These are phyloP conservation scores for Mesoclemmys tuberculata DNA, from an alignment of 2,113 vertebrate genomes.

Conservation along the genomic window DNA sequence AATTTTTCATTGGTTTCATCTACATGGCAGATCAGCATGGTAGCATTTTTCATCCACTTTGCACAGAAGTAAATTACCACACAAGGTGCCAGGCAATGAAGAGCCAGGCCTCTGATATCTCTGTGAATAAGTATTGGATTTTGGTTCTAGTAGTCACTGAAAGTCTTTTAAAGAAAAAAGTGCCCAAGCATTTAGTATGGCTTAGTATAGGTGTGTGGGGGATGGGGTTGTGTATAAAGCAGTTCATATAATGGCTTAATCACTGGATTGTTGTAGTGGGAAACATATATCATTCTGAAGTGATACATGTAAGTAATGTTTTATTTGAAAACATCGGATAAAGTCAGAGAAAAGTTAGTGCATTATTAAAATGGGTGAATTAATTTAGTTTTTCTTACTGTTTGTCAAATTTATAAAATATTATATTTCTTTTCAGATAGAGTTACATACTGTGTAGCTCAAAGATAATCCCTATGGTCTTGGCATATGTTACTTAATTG, in stretches of 20 bases:
- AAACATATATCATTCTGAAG: slow-evolving; percentile 42
- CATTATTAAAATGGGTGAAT: slow-evolving; percentile 77
- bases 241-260: not conserved
- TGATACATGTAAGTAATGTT: slow-evolving; percentile 12
- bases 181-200: rapidly evolving
- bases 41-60: not conserved
- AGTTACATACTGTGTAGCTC: slow-evolving; percentile 85
- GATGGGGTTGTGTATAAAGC: not conserved
- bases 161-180: not conserved
- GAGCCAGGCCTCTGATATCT: rapidly evolving
- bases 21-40: not conserved
- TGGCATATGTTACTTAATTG: slow-evolving; percentile 92
- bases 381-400: slow-evolving; percentile 75
- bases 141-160: not conserved
- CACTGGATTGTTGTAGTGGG: not conserved
- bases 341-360: slow-evolving; percentile 71
- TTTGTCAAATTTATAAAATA: slow-evolving; percentile 88
- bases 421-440: slow-evolving; percentile 83
- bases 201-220: rapidly evolving
- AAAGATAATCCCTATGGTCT: slow-evolving; percentile 88
- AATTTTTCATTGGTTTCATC: too few species aligned
- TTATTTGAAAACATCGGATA: slow-evolving; percentile 59
- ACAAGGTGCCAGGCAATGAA: not conserved
- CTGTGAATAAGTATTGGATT: not conserved
- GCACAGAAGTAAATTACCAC: not conserved